Conservation (phyloP, 2,113 vertebrate species). For the Etia nguti region DNA sequence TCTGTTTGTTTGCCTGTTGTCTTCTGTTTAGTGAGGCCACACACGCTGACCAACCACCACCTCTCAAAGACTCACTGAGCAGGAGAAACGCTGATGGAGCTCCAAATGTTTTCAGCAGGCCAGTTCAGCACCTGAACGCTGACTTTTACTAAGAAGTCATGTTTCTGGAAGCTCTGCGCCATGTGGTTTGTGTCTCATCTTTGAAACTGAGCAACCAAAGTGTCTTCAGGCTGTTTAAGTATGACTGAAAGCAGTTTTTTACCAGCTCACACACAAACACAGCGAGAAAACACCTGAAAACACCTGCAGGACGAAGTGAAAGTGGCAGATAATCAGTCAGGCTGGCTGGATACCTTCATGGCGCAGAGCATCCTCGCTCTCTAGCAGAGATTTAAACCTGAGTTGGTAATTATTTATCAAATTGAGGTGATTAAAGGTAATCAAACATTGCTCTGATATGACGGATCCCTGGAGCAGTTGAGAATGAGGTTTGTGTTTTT, state of each 20-base stretch:
- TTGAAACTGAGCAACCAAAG: not conserved
- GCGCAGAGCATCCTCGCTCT: not conserved
- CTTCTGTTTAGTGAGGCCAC: not conserved
- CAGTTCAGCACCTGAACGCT: not conserved
- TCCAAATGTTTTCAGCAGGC: not conserved
- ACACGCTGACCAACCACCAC: not conserved
- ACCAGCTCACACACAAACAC: not conserved
- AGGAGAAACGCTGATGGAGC: not conserved
- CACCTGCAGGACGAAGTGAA: not conserved
- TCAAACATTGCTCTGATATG: too few relatives aligned
- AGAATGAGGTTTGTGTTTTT: too few relatives aligned
- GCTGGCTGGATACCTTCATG: not conserved
- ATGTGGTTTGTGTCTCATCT: not conserved
- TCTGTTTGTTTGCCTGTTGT: not conserved
- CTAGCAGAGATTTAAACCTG: not conserved
- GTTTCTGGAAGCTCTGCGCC: not conserved
- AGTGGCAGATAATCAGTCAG: not conserved
- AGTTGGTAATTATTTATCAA: not conserved
- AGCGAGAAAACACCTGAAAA: not conserved
- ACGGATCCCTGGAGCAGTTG: too few relatives aligned
- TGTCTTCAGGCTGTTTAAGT: not conserved
- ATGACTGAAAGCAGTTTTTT: not conserved
- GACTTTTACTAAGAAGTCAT: not conserved
- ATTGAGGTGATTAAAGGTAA: not conserved
- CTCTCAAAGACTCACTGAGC: not conserved